Percentiles rank a stretch among this genome's conserved stretches.
Conservation (phyloP, 2,797 vertebrate species). For the Cyprinodon diabolis region DNA sequence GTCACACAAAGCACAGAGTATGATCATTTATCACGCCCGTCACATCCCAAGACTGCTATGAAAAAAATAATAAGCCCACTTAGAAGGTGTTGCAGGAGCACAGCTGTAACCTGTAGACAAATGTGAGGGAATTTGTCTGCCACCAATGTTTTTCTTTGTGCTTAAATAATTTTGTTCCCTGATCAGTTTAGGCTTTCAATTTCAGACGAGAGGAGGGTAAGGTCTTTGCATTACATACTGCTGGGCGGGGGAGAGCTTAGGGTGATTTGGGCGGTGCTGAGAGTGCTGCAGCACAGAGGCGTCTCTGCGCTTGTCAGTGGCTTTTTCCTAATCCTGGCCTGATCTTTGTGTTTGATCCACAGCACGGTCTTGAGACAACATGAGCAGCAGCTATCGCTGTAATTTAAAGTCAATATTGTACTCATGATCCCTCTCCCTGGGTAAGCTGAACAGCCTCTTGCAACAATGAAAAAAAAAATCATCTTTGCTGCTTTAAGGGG, state of each 20-base stretch:
- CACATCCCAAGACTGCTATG: conserved; percentile 78
- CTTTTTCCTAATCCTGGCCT: conserved; percentile 84
- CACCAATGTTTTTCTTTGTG: conserved; percentile 28
- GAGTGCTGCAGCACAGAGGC: conserved; percentile 62
- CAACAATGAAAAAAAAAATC: conserved; percentile 51
- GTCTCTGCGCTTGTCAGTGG: conserved; percentile 78
- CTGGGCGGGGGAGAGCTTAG: conserved; percentile 72
- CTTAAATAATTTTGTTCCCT: conserved; percentile 50
- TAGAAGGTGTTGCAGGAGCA: conserved; percentile 63
- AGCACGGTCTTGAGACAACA: conserved; percentile 79
- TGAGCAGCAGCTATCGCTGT: conserved; percentile 82
- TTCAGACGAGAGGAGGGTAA: conserved; percentile 66
- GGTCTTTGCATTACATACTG: conserved; percentile 64
- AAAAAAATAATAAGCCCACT: conserved; percentile 71
- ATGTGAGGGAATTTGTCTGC: conserved; percentile 61
- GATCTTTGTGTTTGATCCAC: conserved; percentile 86
- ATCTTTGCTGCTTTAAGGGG: conserved; percentile 70
- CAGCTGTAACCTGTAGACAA: conserved; percentile 70
- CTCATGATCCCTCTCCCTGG: conserved; percentile 80
- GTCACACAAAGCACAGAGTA: conserved; percentile 69
- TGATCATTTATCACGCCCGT: conserved; percentile 79
- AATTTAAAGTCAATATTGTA: conserved; percentile 85
- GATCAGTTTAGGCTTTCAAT: conserved; percentile 79
- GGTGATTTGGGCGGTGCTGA: conserved; percentile 62
- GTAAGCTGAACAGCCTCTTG: conserved; percentile 66